These are phyloP conservation scores for Steatocranus sp. DNA, from an alignment of 2,797 vertebrate genomes.

Conservation along the genomic window DNA sequence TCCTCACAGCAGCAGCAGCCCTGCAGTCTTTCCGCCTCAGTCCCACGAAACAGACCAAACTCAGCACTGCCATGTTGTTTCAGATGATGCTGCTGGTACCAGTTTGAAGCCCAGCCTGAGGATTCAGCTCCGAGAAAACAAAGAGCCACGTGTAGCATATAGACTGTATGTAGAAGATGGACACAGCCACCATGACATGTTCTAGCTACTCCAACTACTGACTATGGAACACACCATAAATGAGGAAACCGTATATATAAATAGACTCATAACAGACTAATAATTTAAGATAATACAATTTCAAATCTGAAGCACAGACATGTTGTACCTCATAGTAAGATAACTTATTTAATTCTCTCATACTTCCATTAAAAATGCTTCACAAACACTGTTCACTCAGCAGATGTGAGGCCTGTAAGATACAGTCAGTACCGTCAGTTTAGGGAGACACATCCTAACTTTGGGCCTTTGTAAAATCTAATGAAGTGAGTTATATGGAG, in stretches of 20 bases:
- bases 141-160: not conserved
- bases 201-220: rapidly evolving
- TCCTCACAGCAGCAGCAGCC: not conserved
- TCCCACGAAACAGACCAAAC: not conserved
- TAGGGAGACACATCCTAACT: not conserved
- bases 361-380: not conserved
- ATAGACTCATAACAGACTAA: not conserved
- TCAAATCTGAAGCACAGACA: not conserved
- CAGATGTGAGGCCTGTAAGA: rapidly evolving
- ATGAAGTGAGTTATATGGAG: not conserved
- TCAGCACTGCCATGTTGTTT: not conserved
- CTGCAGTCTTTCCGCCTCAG: not conserved
- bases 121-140: not conserved
- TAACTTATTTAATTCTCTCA: not conserved
- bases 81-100: not conserved
- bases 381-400: not conserved
- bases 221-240: rapidly evolving
- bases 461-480: not conserved
- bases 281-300: not conserved
- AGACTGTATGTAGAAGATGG: not conserved
- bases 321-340: not conserved
- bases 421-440: not conserved
- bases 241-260: rapidly evolving
- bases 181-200: rapidly evolving
- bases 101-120: not conserved